phyloP scores from a whole-genome alignment of 2,888 invertebrate species.

The Flabesymbios commensalis region DNA sequence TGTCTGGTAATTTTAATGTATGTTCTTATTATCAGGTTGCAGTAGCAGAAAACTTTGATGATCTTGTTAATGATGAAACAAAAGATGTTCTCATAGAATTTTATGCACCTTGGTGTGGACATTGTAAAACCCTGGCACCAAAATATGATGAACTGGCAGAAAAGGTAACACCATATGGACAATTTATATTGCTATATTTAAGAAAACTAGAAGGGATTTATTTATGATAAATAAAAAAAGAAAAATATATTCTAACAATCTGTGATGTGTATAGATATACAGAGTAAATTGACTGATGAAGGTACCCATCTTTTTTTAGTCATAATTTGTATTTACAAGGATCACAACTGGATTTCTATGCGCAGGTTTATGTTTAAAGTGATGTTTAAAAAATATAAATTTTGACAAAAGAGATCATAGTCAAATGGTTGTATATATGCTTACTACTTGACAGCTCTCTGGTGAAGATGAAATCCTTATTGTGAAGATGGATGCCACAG shows the following conservation, averaged over 20 bases:
- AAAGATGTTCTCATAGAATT: conserved; percentile 96
- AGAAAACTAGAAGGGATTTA: no score
- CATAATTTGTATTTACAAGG: neutral
- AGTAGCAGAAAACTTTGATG: conserved; percentile 96
- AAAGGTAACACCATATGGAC: conserved; percentile 56
- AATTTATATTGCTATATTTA: no score
- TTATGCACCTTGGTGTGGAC: conserved; percentile 97
- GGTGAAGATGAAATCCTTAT: conserved; percentile 64
- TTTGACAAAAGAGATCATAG: no score
- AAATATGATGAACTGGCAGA: conserved; percentile 88
- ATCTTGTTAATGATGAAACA: conserved; percentile 84
- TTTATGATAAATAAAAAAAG: no score
- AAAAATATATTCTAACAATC: no score
- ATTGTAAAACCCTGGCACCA: conserved; percentile 95
- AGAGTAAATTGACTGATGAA: no score
- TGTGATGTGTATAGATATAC: no score
- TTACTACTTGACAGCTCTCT: conserved; percentile 21
- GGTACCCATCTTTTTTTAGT: neutral
- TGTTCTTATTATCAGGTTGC: conserved; percentile 71
- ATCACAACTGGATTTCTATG: neutral
- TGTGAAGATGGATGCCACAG: conserved; percentile 97
- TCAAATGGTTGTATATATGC: no score
- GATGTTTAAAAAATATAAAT: no score
- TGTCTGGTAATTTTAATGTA: no score
- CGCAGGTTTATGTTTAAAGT: no score